phyloP scores from a whole-genome alignment of 2,797 vertebrate species.

The Anniella stebbinsi region DNA sequence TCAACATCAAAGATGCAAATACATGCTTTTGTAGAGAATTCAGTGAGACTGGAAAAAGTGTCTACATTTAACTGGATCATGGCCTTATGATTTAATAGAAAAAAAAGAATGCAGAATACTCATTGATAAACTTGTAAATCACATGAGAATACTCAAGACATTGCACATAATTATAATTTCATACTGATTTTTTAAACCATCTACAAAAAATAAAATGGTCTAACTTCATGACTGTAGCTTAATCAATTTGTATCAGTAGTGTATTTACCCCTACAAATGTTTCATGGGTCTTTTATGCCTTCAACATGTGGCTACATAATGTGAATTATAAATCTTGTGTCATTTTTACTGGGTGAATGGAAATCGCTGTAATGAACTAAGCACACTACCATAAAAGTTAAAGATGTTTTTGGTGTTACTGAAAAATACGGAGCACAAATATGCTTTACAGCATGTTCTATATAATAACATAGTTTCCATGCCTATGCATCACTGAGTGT shows the following conservation, averaged over 20 bases:
- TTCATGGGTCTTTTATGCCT: not conserved
- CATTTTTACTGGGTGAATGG: not conserved
- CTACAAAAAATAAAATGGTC: not conserved
- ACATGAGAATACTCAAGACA: not conserved
- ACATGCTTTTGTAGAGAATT: not conserved
- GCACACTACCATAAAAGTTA: not conserved
- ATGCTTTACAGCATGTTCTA: constrained; percentile 16
- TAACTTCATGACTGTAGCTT: not conserved
- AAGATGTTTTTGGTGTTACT: not conserved
- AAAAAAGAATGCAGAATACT: not conserved
- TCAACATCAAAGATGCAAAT: not conserved
- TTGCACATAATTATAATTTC: not conserved
- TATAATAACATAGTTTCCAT: not conserved
- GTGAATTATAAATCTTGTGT: not conserved
- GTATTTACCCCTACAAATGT: not conserved
- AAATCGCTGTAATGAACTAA: constrained; percentile 35
- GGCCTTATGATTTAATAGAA: not conserved
- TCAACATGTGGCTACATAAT: not conserved
- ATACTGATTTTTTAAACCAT: not conserved
- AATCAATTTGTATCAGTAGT: not conserved
- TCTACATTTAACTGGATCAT: not conserved
- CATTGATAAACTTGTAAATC: not conserved
- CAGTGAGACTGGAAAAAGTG: not conserved
- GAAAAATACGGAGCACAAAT: constrained; percentile 22
- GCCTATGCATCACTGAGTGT: not conserved